Evolutionary conservation across 2,113 vertebrate genomes (phyloP).

Genomic region (Erythrolamprus reginae): DNA sequence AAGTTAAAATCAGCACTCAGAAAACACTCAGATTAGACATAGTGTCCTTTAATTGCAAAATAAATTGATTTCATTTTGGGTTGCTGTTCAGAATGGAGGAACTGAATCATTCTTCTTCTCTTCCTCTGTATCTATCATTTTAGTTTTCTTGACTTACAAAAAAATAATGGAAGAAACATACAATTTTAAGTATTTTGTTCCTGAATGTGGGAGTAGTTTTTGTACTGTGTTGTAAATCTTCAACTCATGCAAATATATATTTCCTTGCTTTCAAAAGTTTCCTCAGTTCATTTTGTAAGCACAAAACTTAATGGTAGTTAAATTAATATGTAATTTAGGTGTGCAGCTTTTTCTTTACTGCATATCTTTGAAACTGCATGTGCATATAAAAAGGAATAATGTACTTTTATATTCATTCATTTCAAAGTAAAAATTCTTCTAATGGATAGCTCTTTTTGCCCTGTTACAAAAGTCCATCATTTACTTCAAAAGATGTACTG

Average conservation of each 20-base stretch:
- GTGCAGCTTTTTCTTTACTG: constrained; percentile 22
- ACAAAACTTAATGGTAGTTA: neutral
- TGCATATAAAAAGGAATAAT: neutral
- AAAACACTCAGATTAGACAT: neutral
- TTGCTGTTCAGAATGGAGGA: neutral
- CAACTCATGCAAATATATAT: neutral
- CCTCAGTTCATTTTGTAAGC: constrained; percentile 26
- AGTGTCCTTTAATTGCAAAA: neutral
- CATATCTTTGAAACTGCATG: constrained; percentile 1
- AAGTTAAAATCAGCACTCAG: neutral
- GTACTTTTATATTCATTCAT: neutral
- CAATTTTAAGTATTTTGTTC: neutral
- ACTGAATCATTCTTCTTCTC: too few relatives aligned
- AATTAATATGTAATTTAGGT: constrained; percentile 12
- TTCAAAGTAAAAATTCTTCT: neutral
- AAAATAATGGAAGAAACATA: neutral
- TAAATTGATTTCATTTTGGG: neutral
- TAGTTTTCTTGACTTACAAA: neutral
- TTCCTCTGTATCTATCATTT: neutral
- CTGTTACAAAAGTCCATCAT: accelerated
- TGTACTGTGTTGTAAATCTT: neutral
- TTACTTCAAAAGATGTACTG: neutral
- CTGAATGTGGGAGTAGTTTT: neutral
- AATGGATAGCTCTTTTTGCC: neutral
- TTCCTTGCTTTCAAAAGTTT: neutral